Conservation (phyloP, 2,888 invertebrate species). For the Agapostemon virescens region DNA sequence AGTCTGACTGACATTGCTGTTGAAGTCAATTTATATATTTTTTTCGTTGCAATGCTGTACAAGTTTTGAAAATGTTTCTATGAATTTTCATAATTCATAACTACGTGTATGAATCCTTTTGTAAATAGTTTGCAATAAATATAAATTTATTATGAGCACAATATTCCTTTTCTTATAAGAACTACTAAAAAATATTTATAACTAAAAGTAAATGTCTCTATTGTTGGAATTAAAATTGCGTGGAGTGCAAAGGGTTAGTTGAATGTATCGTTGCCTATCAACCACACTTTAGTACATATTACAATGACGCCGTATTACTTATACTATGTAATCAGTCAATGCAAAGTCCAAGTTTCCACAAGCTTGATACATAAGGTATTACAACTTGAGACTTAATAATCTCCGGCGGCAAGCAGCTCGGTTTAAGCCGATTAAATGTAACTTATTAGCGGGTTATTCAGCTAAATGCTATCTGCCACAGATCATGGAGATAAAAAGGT, state of each 20-base stretch:
- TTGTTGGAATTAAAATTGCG: too few species aligned
- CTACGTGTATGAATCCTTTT: neutral
- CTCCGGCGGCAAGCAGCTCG: neutral
- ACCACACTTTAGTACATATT: neutral
- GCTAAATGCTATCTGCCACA: neutral
- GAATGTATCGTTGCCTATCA: neutral
- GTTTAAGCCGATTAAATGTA: constrained; percentile 50
- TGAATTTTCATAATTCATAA: neutral
- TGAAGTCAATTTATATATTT: neutral
- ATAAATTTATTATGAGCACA: neutral
- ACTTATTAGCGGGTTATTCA: constrained; percentile 12
- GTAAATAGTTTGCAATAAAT: neutral
- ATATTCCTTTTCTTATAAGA: neutral
- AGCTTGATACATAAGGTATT: neutral
- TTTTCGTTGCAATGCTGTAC: neutral
- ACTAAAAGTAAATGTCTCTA: neutral
- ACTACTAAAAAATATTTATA: neutral
- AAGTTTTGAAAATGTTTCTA: neutral
- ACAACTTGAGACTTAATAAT: neutral
- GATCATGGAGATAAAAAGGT: neutral
- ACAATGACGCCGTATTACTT: neutral
- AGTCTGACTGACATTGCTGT: neutral
- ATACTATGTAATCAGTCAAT: neutral
- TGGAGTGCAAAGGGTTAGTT: too few species aligned
- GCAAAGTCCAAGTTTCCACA: neutral